Evolutionary conservation across 2,797 vertebrate species (phyloP).

Genomic region (Dryobates pubescens): DNA sequence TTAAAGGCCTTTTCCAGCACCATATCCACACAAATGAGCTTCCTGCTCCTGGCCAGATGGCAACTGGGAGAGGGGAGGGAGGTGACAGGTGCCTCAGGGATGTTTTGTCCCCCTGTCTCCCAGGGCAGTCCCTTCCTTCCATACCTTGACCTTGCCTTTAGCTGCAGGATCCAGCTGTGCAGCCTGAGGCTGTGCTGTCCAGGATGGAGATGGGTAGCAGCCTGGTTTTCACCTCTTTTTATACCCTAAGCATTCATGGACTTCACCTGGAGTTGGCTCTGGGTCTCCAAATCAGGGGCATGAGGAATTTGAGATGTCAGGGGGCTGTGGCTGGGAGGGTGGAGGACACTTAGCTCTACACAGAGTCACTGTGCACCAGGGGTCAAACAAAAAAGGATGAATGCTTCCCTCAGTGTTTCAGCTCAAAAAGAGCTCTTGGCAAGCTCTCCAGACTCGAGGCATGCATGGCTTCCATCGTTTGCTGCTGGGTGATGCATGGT

Average conservation of each 20-base stretch:
- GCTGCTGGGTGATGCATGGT: neutral
- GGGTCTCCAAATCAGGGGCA: neutral
- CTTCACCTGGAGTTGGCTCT: neutral
- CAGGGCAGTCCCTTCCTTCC: neutral
- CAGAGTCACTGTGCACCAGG: neutral
- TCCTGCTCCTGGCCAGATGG: neutral
- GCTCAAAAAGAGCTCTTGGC: neutral
- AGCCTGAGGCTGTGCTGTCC: neutral
- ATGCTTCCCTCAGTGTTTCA: neutral
- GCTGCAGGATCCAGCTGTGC: neutral
- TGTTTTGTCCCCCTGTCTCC: neutral
- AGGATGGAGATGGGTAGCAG: neutral
- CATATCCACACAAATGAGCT: neutral
- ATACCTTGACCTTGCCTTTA: neutral
- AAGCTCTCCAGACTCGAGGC: neutral
- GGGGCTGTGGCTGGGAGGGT: neutral
- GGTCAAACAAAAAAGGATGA: neutral
- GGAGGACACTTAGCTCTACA: neutral
- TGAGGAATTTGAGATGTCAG: neutral
- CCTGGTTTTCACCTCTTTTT: neutral
- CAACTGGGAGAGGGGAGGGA: neutral
- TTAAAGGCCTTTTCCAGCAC: no score
- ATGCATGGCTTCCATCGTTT: neutral
- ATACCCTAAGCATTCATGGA: neutral
- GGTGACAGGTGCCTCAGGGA: fast-evolving